phyloP scores from a whole-genome alignment of 1,140 invertebrate species.

The Macrobrachium nipponense region DNA sequence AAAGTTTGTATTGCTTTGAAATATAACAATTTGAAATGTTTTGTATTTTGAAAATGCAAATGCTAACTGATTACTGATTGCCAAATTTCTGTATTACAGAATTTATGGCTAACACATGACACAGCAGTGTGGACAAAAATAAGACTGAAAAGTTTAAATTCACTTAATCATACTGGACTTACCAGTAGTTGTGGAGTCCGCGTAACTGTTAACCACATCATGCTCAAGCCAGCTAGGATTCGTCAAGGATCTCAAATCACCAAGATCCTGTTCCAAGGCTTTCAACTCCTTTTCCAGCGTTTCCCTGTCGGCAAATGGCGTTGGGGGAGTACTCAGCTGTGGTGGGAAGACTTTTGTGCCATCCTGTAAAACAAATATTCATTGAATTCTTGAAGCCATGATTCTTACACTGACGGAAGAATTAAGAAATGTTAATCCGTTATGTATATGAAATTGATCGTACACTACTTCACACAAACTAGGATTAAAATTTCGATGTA shows the following conservation, averaged over 20 bases:
- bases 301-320: slow-evolving; percentile 77
- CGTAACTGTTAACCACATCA: slow-evolving; percentile 18
- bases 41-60: too few relatives aligned
- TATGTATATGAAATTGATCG: too few relatives aligned
- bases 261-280: slow-evolving; percentile 60
- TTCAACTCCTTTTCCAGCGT: slow-evolving; percentile 67
- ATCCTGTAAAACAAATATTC: slow-evolving; percentile 44
- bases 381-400: neutral
- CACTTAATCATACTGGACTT: neutral
- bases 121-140: neutral
- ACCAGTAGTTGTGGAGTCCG: slow-evolving; percentile 52
- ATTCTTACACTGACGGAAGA: neutral
- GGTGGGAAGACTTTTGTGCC: slow-evolving; percentile 60
- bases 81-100: neutral
- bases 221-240: slow-evolving; percentile 53
- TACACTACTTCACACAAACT: too few relatives aligned
- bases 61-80: too few relatives aligned
- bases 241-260: slow-evolving; percentile 48
- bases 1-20: too few relatives aligned
- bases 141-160: neutral
- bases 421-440: neutral
- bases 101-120: too few relatives aligned
- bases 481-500: too few relatives aligned
- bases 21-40: too few relatives aligned
- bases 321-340: slow-evolving; percentile 75